Base-by-base conservation (phyloP, 2,797 vertebrate species). In the Orestias chungarensis region DNA sequence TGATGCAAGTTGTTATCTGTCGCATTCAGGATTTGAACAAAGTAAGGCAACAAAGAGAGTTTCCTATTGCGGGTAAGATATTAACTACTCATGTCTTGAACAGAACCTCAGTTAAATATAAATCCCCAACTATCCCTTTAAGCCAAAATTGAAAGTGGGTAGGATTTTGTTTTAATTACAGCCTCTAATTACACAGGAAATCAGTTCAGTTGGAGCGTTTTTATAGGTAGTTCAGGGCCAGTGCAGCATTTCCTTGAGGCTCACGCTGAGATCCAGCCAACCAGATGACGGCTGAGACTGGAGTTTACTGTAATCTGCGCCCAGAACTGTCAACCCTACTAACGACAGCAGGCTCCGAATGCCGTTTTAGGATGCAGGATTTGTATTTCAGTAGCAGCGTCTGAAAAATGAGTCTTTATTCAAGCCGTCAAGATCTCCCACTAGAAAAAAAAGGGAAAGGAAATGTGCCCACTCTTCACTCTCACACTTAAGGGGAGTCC, bases 181-280 rank as follows among this genome's bases (percentile, higher is more conserved):
- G 85, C 82, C 81, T 87, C 69, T 91, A 92, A 92, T 90, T 89
- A 83, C 86, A 70, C 86, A n/a, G 62, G 84, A 86, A 86, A 91
- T 88, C 83, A 87, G 87, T 85, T 88, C 83, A 87, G 87, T 85
- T 78, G 85, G 73, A 78, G 73, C 71, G 68, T 20, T 91, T 93
- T 92, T 90, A 93, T 92, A 79, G 89, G 88, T 75, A 76, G 86
- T 86, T 80, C 23, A 89, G 84, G 87, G 88, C 84, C 80, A 84
- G 84, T 47, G 79, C n/a, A 91, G 87, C 70, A 85, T 91, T 93
- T 91, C 86, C 90, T 91, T 88, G 77, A 33, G 83, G 65, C 86
- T 70, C 91, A 87, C 79, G 91, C 90, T 92, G 91, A 80, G 89
- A 86, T 89, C 54, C 88, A 88, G 88, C 88, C 81, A 82, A 88